Conservation (phyloP, 2,113 vertebrate genomes). For the Tichodroma muraria region DNA sequence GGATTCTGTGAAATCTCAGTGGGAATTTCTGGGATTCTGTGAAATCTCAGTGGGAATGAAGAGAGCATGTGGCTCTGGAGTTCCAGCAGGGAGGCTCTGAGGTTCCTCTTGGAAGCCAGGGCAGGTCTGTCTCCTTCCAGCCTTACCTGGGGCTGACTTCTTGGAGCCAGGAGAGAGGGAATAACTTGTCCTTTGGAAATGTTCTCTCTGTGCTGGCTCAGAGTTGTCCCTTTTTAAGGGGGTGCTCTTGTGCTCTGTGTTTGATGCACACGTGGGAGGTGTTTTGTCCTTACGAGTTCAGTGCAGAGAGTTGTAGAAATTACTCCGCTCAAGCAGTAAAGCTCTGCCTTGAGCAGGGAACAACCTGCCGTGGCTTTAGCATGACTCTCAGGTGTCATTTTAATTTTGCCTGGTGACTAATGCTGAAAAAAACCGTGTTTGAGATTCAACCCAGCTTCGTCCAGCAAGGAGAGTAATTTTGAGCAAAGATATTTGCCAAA, state of each 20-base stretch:
- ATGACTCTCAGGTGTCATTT: neutral
- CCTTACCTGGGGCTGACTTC: neutral
- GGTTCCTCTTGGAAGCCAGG: neutral
- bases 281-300: neutral
- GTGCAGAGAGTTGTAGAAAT: rapidly evolving
- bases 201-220: neutral
- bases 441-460: rapidly evolving
- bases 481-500: neutral
- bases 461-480: neutral
- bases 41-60: neutral
- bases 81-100: neutral
- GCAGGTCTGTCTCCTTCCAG: neutral
- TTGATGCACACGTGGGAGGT: rapidly evolving
- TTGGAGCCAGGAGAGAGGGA: neutral
- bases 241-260: neutral
- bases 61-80: rapidly evolving
- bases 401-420: neutral
- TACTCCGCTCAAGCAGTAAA: neutral
- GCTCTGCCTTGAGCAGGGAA: neutral
- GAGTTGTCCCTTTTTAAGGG: neutral
- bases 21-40: neutral
- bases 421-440: rapidly evolving
- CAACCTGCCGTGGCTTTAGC: neutral
- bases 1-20: neutral
- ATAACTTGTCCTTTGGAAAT: neutral